Base-by-base conservation (phyloP, 2,888 invertebrate genomes). In the Serripes groenlandicus region DNA sequence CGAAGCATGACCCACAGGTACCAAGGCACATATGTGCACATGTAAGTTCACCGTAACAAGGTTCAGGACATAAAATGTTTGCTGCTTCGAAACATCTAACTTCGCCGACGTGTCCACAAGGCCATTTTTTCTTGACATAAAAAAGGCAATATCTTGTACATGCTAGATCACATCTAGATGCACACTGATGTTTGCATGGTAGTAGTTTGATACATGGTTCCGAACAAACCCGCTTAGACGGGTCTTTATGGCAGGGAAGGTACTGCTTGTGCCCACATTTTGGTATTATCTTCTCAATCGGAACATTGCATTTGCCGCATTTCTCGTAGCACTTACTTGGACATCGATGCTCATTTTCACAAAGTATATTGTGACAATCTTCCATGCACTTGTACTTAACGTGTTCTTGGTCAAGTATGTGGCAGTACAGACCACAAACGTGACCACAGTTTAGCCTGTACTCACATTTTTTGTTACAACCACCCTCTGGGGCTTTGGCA, bases 1-100 rank as follows among this genome's bases (percentile, higher is more conserved):
- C 96, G 49, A 88, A 92, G 93, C 97, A 97, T 66, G 92, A 83
- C 3, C 96, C 91, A 87, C 95, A 95, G 1, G 89, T 91, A 21
- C 95, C 94, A 21, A 34, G 64, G 81, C 93, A 93, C 0, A 11
- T 21, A 72, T 92, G 91, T 23, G 54, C 70, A 75, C 85, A 85
- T 32, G 73, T 56, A 9, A 79, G 49, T 21, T 64, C n/a, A 18
- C 60, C 35, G 4, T 68, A 37, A 75, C 83, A 78, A 28, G 68
- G 42, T 4, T 70, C 15, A 52, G n/a, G 21, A 30, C 78, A 77
- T 56, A 54, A 49, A 42, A 58, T 28, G 5, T 3, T n/a, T 11
- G 37, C 7, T 4, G 68, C 18, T 37, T 72, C 60, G 78, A 81
- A 68, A 75, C 90, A 92, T 18, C 56, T 73, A 30, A 91, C 73